Percentiles rank a stretch among this genome's conserved stretches.
These are phyloP conservation scores for Seriola rivoliana DNA, from an alignment of 2,113 vertebrate genomes.

Conservation along the genomic window DNA sequence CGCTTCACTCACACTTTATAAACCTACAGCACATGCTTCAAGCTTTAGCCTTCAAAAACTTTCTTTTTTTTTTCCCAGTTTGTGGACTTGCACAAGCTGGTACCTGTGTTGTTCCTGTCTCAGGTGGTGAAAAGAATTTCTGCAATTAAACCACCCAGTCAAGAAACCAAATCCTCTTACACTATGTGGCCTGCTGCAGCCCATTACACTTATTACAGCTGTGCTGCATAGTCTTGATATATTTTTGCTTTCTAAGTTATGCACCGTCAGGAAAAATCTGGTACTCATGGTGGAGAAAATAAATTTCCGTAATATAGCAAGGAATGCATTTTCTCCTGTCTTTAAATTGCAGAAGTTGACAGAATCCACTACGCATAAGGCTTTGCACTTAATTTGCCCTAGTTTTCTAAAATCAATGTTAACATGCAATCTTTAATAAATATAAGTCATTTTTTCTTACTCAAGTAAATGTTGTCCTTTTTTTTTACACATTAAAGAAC, in stretches of 20 bases:
- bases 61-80: background rate
- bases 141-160: conserved; percentile 1
- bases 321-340: conserved; percentile 37
- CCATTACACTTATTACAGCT: background rate
- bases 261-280: conserved; percentile 33
- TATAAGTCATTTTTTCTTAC: conserved; percentile 51
- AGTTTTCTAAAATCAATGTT: conserved; percentile 70
- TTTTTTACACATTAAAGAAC: conserved; percentile 31
- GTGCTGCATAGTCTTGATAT: conserved; percentile 26
- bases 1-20: conserved; percentile 23
- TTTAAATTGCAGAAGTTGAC: conserved; percentile 50
- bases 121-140: conserved; percentile 8
- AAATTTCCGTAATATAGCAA: conserved; percentile 34
- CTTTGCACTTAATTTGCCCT: conserved; percentile 64
- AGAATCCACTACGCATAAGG: conserved; percentile 40
- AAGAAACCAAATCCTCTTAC: conserved; percentile 31
- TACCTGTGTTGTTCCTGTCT: conserved; percentile 1
- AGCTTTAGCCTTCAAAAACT: background rate
- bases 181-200: conserved; percentile 11
- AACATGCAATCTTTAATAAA: conserved; percentile 78
- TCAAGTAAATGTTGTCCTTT: conserved; percentile 32
- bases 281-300: conserved; percentile 34
- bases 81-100: background rate
- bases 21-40: conserved; percentile 5
- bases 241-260: conserved; percentile 33